Base-by-base conservation (phyloP, 2,113 vertebrate genomes). In the Caranx melampygus region DNA sequence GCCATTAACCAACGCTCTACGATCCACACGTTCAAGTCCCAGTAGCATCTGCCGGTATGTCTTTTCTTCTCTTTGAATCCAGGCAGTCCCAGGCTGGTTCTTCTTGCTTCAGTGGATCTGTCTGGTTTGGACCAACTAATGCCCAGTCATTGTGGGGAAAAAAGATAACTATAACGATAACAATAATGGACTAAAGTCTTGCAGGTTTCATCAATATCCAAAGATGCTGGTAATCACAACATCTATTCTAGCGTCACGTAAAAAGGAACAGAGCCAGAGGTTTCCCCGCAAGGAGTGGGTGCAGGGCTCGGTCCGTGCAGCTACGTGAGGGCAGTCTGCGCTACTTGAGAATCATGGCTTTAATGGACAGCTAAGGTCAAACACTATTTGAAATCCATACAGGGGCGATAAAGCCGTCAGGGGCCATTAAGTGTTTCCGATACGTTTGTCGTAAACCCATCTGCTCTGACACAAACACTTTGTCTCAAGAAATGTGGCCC, bases 1-100 rank as follows among this genome's bases (percentile, higher is more conserved):
- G 82, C 86, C 88, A 73, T 82, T 18, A 35, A 52, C 3, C 87
- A 51, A 72, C 59, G 83, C 76, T 72, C 13, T 11, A 4, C 47
- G 57, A 80, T 33, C 18, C 9, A 75, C 13, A n/a, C 0, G 2
- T 35, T 40, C 35, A 26, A 49, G 13, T 16, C 20, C 6, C 72
- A 63, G 33, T 26, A 1, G 26, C 49, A 54, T 71, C 42, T 78
- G 31, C 20, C 51, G 40, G 12, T 75, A 4, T 13, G 34, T 35
- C 21, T 16, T 21, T 10, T 20, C 2, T 70, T 37, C 55, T 33
- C 14, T 5, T 26, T 64, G 67, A 67, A 42, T 42, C 8, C 40
- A 11, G 40, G 10, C 7, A 42, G 8, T 10, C 45, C 54, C 60
- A 26, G 35, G 3, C 16, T 11, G 34, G 11, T n/a, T 72, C 20